Evolutionary conservation across 2,113 vertebrate genomes (phyloP), one percentile per base, ranked within the genome.

Genomic region (Boleophthalmus pectinirostris): DNA sequence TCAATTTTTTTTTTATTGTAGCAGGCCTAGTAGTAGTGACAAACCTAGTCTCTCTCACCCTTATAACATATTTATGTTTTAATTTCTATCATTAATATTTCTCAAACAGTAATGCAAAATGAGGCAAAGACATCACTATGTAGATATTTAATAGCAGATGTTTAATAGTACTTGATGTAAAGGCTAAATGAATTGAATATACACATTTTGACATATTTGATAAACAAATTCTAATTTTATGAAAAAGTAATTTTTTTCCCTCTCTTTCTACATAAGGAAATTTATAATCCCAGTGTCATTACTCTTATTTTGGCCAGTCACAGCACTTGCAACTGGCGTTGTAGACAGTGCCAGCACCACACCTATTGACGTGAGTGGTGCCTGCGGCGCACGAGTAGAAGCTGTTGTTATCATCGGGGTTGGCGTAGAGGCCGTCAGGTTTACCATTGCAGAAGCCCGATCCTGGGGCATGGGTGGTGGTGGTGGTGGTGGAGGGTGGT

Each of bases 371-470:
- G 21, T 82, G 70, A 11, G 91, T 92, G 33, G 64, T 45, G 45
- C 92, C 91, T n/a, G 49, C 75, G 6, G 80, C 51, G 11, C 94
- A 94, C 35, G 69, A 66, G 70, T 93, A 94, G 83, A 90, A 94
- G 47, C 53, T 74, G 18, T 0, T n/a, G 20, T 1, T 67, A 66
- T 93, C 80, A 0, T 90, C 85, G 24, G 81, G 74, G 64, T 94
- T 14, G 68, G 78, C 0, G 35, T 94, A 92, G 1, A 93, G 21
- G 7, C 93, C 93, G 24, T 94, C 92, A 10, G 87, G 80, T 74
- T 90, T 94, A 12, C 87, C 90, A 0, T 80, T 89, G 77, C 94
- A 94, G 87, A 93, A 93, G 45, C 90, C 90, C 2, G 80, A 0
- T 73, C 90, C 92, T 23, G 92, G 90, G 18, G 74, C 68, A 3